Conservation (phyloP, 2,797 vertebrate genomes). For the Emydoidea blandingii region DNA sequence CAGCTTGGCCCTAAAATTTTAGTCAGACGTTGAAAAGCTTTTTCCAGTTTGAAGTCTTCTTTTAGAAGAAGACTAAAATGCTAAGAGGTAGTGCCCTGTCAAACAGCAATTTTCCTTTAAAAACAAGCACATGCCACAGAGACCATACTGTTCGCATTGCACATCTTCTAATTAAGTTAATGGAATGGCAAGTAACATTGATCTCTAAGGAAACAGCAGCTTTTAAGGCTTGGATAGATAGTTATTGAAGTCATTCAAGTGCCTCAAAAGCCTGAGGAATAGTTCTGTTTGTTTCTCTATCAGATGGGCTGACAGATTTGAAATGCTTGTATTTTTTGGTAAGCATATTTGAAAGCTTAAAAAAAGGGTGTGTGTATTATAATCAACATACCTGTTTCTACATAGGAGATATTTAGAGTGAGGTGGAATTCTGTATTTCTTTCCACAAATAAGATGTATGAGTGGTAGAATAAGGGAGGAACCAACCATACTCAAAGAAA, state of each 20-base stretch:
- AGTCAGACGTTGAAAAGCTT: neutral
- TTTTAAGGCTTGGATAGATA: constrained; percentile 10
- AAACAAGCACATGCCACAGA: neutral
- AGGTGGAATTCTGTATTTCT: neutral
- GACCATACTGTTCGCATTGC: neutral
- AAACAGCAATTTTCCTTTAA: neutral
- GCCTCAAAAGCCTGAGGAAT: neutral
- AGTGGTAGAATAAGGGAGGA: neutral
- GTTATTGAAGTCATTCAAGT: neutral
- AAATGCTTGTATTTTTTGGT: constrained; percentile 14
- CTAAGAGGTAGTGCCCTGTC: neutral
- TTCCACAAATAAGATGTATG: neutral
- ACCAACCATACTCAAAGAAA: neutral
- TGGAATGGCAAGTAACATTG: neutral
- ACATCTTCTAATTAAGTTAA: neutral
- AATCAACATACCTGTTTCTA: neutral
- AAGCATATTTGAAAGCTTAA: neutral
- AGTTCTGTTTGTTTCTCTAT: rapidly evolving
- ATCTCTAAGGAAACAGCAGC: neutral
- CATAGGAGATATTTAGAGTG: neutral
- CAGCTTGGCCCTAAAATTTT: neutral
- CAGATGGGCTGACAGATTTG: neutral
- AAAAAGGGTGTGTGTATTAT: neutral
- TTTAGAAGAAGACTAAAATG: neutral
- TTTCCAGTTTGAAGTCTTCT: neutral